Base-by-base conservation (phyloP, 1,140 invertebrate genomes). In the Camponotus vicinus region DNA sequence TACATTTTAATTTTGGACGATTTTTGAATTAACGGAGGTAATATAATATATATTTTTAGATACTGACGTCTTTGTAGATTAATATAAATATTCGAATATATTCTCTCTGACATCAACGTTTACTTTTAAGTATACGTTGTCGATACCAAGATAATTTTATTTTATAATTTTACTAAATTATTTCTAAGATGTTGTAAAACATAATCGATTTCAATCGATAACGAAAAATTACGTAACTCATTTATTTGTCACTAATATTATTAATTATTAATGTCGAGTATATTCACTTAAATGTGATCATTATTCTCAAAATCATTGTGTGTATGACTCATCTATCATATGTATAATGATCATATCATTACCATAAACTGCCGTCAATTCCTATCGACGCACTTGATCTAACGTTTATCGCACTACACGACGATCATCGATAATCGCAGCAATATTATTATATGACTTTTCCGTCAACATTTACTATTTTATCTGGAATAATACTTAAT, bases 101-200 rank as follows among this genome's bases (percentile, higher is more conserved):
- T 18, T 52, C 15, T 52, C 4, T 18, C 18, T 52, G 49, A 15
- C 49, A 18, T 52, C 49, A 3, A 52, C 15, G 1, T 52, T 52
- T 52, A 52, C 18, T 52, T 52, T 52, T 52, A 27, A 27, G 27
- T 27, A 27, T 27, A 27, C 27, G 27, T 27, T 27, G 27, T 27
- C 5, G 15, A 18, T 4, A 52, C 15, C 27, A 27, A 27, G 27
- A 52, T 52, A 52, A 52, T 52, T 52, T 52, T 52, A 52, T 5
- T 52, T 52, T 52, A 52, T 1, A 18, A 52, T 52, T 18, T 52
- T 52, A 52, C 49, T 18, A 4, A 52, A 52, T 52, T 52, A 52
- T 52, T 69, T 69, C 8, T 55, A 73, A 73, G 52, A n/a, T 59
- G 57, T 73, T 55, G 9, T 34, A 27, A 69, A 15, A 13, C 7